Evolutionary conservation across 1,140 invertebrate species (phyloP), one percentile per base, ranked within the genome.

Genomic region (Heliothis subflexa): DNA sequence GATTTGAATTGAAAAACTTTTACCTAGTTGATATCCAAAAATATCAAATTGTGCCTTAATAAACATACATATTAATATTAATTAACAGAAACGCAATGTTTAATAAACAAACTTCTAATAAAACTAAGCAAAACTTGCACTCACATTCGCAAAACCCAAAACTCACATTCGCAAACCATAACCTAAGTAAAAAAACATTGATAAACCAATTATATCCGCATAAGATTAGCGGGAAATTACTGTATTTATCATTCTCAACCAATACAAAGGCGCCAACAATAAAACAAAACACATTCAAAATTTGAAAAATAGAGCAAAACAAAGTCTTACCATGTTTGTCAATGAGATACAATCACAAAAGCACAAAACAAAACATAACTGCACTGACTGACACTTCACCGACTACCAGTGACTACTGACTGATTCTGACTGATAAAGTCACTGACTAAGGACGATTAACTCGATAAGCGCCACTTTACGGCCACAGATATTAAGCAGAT

Each of bases 401-500:
- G 33, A 40, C 33, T 40, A 71, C n/a, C 50, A 55, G 14, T 16
- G 14, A 45, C n/a, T 16, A 59, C 55, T 47, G 33, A 49, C 62
- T 47, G 62, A 61, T 9, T 49, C 16, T 47, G n/a, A 16, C 45
- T 50, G 45, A 25, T 18, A 33, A n/a, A 40, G 33, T 71, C 3
- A 21, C 66, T 52, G 66, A 70, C 45, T 70, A 52, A 50, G 47
- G 66, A 18, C 47, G 77, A 78, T 81, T 81, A 81, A 78, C 78
- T 64, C 62, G 81, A 83, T 83, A 83, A 83, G 64, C 81, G 81
- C 74, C 76, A 80, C 78, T 83, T 28, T 45, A 76, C 77, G 75
- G 73, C 80, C 81, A 75, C 16, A 79, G 82, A 84, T 86, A 89
- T 85, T 83, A 85, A 45, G 77, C 76, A 85, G 83, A 88, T 91